A percentile compares a stretch with the other conserved stretches of the same genome.
These are phyloP conservation scores for Teleopsis dalmanni DNA, from an alignment of 1,140 invertebrate species.

Conservation along the genomic window DNA sequence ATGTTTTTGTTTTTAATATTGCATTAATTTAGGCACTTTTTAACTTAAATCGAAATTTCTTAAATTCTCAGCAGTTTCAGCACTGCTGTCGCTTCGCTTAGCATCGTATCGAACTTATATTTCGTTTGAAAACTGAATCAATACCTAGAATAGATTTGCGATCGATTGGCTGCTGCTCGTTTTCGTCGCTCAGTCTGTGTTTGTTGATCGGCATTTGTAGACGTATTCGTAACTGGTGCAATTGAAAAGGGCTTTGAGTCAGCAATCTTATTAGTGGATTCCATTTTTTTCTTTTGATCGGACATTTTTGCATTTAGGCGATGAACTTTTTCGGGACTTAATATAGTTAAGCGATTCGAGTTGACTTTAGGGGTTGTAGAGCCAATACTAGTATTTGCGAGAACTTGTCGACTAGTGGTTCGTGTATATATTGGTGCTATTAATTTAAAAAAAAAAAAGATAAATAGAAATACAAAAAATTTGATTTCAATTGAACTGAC, in stretches of 20 bases:
- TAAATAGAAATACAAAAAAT: background rate
- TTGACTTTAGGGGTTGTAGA: constrained; percentile 1
- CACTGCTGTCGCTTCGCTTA: too few species aligned
- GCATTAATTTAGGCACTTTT: too few species aligned
- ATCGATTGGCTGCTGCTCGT: too few species aligned
- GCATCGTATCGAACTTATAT: too few species aligned
- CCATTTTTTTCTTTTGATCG: constrained; percentile 34
- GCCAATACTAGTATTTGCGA: constrained; percentile 4
- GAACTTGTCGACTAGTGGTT: constrained; percentile 2
- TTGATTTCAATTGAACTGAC: background rate
- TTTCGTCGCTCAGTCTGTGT: background rate
- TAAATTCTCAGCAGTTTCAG: too few species aligned
- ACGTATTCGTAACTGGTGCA: background rate
- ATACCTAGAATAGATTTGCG: too few species aligned
- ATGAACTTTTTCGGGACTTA: constrained; percentile 41
- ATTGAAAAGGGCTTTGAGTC: background rate
- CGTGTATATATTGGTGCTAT: background rate
- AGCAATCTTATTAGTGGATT: constrained; percentile 13
- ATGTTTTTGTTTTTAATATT: too few species aligned
- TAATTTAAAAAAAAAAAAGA: background rate
- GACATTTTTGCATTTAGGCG: constrained; percentile 32
- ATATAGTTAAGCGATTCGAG: constrained; percentile 24
- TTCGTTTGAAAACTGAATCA: too few species aligned
- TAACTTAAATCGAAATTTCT: too few species aligned
- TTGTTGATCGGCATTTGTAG: background rate